Evolutionary conservation across 2,797 vertebrate species (phyloP).

Genomic region (Onychomys leucogaster): DNA sequence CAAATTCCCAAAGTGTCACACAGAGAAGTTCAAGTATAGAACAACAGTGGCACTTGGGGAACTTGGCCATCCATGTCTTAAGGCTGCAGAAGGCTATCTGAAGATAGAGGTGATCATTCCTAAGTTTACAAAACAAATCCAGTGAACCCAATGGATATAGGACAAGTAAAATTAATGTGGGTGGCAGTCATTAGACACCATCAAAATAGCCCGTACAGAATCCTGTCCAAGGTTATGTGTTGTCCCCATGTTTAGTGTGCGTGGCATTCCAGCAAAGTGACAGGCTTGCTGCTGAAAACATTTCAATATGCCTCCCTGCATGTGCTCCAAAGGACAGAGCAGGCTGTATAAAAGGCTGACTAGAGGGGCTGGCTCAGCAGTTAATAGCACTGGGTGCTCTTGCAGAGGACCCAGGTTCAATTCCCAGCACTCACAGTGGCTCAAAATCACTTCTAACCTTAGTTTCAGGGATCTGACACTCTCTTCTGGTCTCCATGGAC

Average conservation of each 20-base stretch:
- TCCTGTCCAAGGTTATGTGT: neutral
- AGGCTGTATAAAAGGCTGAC: conserved; percentile 51
- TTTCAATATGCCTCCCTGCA: conserved; percentile 59
- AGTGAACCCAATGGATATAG: neutral
- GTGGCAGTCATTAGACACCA: conserved; percentile 43
- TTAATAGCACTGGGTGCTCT: neutral
- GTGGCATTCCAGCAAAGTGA: conserved; percentile 49
- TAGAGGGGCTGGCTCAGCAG: neutral
- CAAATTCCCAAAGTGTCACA: conserved; percentile 65
- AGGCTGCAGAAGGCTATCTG: neutral
- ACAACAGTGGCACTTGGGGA: neutral
- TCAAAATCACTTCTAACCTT: neutral
- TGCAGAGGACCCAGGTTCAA: neutral
- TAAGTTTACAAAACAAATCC: neutral
- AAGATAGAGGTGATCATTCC: neutral
- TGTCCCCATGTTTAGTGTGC: conserved; percentile 41
- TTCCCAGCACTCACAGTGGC: neutral
- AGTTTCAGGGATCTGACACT: neutral
- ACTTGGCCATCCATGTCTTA: neutral
- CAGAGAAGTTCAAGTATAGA: neutral
- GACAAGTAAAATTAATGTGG: conserved; percentile 18
- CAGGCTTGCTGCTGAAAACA: conserved; percentile 67
- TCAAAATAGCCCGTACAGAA: neutral
- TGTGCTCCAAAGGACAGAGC: conserved; percentile 17
- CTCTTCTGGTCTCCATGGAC: neutral